These are phyloP conservation scores for Athetis lepigone DNA, from an alignment of 2,888 invertebrate genomes.

Conservation along the genomic window DNA sequence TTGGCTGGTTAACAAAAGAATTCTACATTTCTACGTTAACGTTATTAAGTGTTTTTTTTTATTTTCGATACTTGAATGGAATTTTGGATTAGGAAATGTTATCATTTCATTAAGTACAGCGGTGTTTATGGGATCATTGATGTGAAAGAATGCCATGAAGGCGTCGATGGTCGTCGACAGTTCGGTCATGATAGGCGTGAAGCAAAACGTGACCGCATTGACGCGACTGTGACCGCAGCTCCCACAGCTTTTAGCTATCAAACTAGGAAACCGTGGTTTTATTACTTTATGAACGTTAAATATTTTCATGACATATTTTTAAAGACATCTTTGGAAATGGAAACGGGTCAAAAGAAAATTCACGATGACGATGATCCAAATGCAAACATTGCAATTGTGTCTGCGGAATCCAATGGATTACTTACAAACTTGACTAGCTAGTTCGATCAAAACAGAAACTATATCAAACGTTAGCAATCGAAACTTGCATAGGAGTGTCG, in stretches of 20 bases:
- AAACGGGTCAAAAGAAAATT: slow-evolving; percentile 10
- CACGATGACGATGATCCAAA: slow-evolving; percentile 11
- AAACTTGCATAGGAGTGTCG: slow-evolving; percentile 12
- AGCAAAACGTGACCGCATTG: slow-evolving; percentile 66
- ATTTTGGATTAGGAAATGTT: slow-evolving; percentile 9
- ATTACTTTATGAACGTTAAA: slow-evolving; percentile 53
- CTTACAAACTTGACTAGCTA: slow-evolving; percentile 3
- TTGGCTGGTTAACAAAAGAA: slow-evolving; percentile 14
- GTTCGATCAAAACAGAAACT: slow-evolving; percentile 2
- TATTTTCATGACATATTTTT: slow-evolving; percentile 21
- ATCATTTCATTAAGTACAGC: background rate
- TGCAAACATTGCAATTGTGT: background rate
- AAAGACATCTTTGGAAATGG: background rate
- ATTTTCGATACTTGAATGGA: slow-evolving; percentile 9
- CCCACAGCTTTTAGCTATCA: slow-evolving; percentile 50
- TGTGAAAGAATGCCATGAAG: slow-evolving; percentile 61
- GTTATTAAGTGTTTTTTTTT: slow-evolving; percentile 24
- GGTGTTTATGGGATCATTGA: slow-evolving; percentile 49
- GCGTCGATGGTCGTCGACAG: slow-evolving; percentile 41
- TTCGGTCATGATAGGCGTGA: slow-evolving; percentile 64
- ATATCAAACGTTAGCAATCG: slow-evolving; percentile 6
- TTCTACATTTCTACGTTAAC: slow-evolving; percentile 19
- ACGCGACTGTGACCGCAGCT: slow-evolving; percentile 43
- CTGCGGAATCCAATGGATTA: slow-evolving; percentile 1
- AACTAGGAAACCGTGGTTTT: slow-evolving; percentile 64